Base-by-base conservation (phyloP, 2,113 vertebrate genomes). In the Steatornis caripensis region DNA sequence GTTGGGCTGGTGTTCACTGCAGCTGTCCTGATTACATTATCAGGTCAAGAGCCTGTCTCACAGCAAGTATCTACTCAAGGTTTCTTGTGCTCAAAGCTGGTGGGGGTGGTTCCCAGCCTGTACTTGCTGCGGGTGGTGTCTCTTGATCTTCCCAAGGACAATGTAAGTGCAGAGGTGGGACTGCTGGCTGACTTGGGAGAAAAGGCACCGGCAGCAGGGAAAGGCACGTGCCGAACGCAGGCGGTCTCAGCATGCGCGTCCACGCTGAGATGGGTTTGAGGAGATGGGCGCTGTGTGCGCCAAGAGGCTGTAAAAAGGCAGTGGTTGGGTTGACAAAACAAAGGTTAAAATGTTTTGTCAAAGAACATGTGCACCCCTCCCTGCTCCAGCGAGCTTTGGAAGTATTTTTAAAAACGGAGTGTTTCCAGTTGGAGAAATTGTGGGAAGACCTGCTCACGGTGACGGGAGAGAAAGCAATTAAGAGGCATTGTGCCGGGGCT, bases 241-340 rank as follows among this genome's bases (percentile, higher is more conserved):
- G 13, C 29, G 27, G 54, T 1, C 51, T 49, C 10, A 0, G 8
- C 0, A 29, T 3, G n/a, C 29, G 0, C 10, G 45, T 27, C 58
- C 48, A 0, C n/a, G n/a, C n/a, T n/a, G n/a, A n/a, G n/a, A n/a
- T n/a, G n/a, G n/a, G n/a, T n/a, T n/a, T n/a, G n/a, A n/a, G n/a
- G n/a, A n/a, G n/a, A n/a, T n/a, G 70, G 57, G 76, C 4, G 7
- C 76, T 41, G 21, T 4, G 83, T 26, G n/a, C 36, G 36, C 61
- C 27, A 15, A 11, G 60, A 53, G 37, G 45, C 49, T 24, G 23
- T 21, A 15, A 41, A 37, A 57, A 49, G 53, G 39, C 41, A 36
- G 48, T 4, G 62, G 13, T 5, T 26, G 27, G 24, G 18, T 48
- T 41, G 53, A 12, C 22, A 34, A 58, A 77, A n/a, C 23, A n/a